These are phyloP conservation scores for Andrena haemorrhoa DNA, from an alignment of 2,888 invertebrate genomes.

Conservation along the genomic window DNA sequence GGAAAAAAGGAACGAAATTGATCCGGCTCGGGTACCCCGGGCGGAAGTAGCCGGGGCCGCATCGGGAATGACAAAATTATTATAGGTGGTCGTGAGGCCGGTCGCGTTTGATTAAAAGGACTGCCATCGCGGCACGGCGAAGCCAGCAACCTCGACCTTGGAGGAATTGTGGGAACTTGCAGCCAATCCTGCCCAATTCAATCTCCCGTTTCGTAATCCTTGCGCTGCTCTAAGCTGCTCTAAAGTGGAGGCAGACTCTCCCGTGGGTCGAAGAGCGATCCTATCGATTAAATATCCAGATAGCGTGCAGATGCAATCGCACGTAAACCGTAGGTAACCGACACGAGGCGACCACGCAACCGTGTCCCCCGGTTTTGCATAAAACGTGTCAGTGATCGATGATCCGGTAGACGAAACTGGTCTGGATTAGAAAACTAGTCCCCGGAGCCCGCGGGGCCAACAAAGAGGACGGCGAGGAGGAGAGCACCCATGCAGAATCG, in stretches of 20 bases:
- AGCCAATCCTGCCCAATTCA: constrained; percentile 9
- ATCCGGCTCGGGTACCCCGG: constrained; percentile 25
- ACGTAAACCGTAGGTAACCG: constrained; percentile 18
- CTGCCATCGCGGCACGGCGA: constrained; percentile 7
- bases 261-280: not conserved
- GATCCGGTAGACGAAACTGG: constrained; percentile 60
- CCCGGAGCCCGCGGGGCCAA: constrained; percentile 34
- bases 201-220: not conserved
- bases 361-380: constrained; percentile 46
- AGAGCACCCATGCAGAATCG: constrained; percentile 17
- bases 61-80: constrained; percentile 56
- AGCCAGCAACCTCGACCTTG: constrained; percentile 32
- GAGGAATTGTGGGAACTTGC: constrained; percentile 34
- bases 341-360: constrained; percentile 19
- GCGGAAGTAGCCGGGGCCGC: constrained; percentile 46
- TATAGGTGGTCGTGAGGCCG: constrained; percentile 21
- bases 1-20: constrained; percentile 38
- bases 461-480: constrained; percentile 13
- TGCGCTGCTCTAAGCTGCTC: not conserved
- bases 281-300: not conserved
- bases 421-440: constrained; percentile 56
- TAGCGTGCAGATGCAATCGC: constrained; percentile 10
- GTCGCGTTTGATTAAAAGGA: constrained; percentile 32
- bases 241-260: too few species aligned
- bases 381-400: constrained; percentile 50